Conservation (phyloP, 2,888 invertebrate species). For the Epiblema foenella region DNA sequence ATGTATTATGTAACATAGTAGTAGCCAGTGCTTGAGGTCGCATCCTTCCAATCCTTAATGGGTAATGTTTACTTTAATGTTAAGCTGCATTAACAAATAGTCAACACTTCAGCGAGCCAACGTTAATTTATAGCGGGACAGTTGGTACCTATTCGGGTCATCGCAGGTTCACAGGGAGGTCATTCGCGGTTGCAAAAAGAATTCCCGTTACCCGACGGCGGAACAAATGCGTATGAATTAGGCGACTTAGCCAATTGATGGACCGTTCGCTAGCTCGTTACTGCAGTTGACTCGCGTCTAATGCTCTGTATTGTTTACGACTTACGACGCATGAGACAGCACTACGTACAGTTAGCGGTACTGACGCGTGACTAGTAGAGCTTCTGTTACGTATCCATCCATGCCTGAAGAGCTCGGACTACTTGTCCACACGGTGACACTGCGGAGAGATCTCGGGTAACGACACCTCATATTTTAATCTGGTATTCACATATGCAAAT, state of each 20-base stretch:
- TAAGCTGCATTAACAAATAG: neutral
- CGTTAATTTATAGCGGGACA: slow-evolving; percentile 39
- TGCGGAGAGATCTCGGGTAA: slow-evolving; percentile 33
- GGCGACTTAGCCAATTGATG: slow-evolving; percentile 53
- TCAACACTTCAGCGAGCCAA: slow-evolving; percentile 9
- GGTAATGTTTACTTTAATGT: slow-evolving; percentile 1
- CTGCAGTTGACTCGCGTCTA: slow-evolving; percentile 39
- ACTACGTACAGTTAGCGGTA: slow-evolving; percentile 37
- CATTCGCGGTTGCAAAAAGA: slow-evolving; percentile 55
- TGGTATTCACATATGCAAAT: slow-evolving; percentile 23
- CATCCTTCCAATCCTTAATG: neutral
- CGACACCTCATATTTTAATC: slow-evolving; percentile 26
- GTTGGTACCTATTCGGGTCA: slow-evolving; percentile 39
- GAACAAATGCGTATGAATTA: slow-evolving; percentile 62
- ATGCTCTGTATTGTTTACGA: slow-evolving; percentile 28
- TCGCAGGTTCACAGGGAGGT: slow-evolving; percentile 51
- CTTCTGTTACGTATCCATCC: slow-evolving; percentile 35
- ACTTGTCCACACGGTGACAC: slow-evolving; percentile 35
- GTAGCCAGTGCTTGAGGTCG: neutral
- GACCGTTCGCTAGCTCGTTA: slow-evolving; percentile 45
- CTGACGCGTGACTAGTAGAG: slow-evolving; percentile 37
- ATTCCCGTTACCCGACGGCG: slow-evolving; percentile 55
- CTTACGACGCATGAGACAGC: slow-evolving; percentile 17
- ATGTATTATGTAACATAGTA: neutral
- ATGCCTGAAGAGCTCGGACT: slow-evolving; percentile 39